A percentile compares a stretch with the other conserved stretches of the same genome.
Evolutionary conservation across 1,140 invertebrate genomes (phyloP).

Genomic region (Planococcus citri): DNA sequence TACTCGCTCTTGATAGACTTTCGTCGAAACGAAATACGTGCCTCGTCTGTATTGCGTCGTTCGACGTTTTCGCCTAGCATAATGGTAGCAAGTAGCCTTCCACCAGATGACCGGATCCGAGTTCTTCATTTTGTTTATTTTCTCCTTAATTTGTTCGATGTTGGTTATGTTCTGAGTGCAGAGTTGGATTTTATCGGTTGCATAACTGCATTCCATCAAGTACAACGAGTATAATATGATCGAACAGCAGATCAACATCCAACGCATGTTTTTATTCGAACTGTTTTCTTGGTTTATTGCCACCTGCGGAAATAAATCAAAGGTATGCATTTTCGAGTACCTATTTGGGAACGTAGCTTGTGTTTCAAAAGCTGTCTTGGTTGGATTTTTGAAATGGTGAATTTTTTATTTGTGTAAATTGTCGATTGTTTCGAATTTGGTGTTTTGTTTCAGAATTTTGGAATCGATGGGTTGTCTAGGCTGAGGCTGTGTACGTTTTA

Average conservation of each 20-base stretch:
- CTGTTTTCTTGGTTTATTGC: background rate
- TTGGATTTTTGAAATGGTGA: no score
- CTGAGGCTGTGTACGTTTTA: no score
- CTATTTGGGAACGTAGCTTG: no score
- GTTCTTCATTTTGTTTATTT: conserved; percentile 6
- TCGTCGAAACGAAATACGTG: conserved; percentile 64
- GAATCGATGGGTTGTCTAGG: no score
- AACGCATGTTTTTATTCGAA: background rate
- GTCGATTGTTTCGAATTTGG: no score
- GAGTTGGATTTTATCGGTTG: background rate
- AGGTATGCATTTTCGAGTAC: no score
- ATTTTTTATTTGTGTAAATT: no score
- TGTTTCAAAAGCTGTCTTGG: no score
- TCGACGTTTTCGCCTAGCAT: conserved; percentile 60
- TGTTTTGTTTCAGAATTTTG: no score
- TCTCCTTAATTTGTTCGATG: background rate
- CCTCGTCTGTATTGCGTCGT: conserved; percentile 67
- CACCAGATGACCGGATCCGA: conserved; percentile 35
- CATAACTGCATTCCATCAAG: conserved; percentile 11
- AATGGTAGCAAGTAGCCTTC: conserved; percentile 80
- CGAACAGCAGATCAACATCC: background rate
- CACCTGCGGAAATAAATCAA: background rate
- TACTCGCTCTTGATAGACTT: conserved; percentile 74
- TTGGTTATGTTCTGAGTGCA: background rate
- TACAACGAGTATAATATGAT: background rate